phyloP scores from a whole-genome alignment of 2,113 vertebrate genomes.

The Nothoprocta pentlandii region DNA sequence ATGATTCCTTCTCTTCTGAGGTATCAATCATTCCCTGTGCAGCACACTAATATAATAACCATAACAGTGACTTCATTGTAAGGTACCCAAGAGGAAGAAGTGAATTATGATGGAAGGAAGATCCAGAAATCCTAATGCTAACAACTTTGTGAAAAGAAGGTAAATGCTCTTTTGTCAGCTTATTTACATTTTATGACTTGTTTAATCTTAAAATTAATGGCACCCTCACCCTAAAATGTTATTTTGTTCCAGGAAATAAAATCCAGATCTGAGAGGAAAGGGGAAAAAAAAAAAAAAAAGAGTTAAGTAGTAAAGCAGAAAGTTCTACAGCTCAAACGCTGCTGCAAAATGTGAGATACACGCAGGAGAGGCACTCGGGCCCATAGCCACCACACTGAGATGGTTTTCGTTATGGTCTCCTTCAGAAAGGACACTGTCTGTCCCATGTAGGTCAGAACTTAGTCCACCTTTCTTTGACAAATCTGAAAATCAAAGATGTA shows the following conservation, averaged over 20 bases:
- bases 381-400: not conserved
- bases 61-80: constrained; percentile 60
- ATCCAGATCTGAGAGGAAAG: constrained; percentile 5
- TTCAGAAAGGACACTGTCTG: not conserved
- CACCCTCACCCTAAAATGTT: constrained; percentile 29
- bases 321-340: not conserved
- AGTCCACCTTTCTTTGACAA: not conserved
- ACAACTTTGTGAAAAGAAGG: constrained; percentile 49
- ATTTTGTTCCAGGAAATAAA: constrained; percentile 61
- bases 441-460: not conserved
- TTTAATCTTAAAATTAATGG: constrained; percentile 65
- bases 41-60: constrained; percentile 7
- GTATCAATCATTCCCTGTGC: constrained; percentile 44
- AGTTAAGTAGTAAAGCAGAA: constrained; percentile 18
- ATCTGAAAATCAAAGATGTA: not conserved
- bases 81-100: constrained; percentile 53
- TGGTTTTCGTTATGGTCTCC: not conserved
- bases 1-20: constrained; percentile 38
- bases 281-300: constrained; percentile 9
- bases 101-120: constrained; percentile 58
- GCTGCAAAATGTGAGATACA: not conserved
- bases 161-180: constrained; percentile 67
- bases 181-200: constrained; percentile 64
- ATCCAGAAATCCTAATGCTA: constrained; percentile 61
- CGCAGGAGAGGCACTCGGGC: not conserved